A percentile compares a stretch with the other conserved stretches of the same genome.
Evolutionary conservation across 1,140 invertebrate genomes (phyloP).

Genomic region (Aethina tumida): DNA sequence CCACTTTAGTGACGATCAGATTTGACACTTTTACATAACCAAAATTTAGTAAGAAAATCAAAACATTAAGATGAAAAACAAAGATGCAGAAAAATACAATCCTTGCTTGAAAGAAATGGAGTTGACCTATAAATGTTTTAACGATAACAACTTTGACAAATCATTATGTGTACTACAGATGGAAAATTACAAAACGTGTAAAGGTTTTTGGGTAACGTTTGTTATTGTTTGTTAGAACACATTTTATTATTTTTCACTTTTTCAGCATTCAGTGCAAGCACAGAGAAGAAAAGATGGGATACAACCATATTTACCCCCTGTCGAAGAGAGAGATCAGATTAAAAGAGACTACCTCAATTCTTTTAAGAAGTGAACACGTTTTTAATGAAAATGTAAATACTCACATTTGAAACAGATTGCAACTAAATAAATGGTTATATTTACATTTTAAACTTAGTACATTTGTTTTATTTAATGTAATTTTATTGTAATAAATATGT

Average conservation of each 20-base stretch:
- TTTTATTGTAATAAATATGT: too few relatives aligned
- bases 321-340: slow-evolving; percentile 41
- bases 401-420: too few relatives aligned
- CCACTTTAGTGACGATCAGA: too few relatives aligned
- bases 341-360: slow-evolving; percentile 42
- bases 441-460: too few relatives aligned
- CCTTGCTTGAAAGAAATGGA: slow-evolving; percentile 45
- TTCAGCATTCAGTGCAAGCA: slow-evolving; percentile 37
- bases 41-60: too few relatives aligned
- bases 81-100: slow-evolving; percentile 36
- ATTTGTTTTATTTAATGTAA: too few relatives aligned
- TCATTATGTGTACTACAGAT: slow-evolving; percentile 51
- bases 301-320: slow-evolving; percentile 39
- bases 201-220: slow-evolving; percentile 31
- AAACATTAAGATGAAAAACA: slow-evolving; percentile 27
- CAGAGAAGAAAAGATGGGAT: slow-evolving; percentile 39
- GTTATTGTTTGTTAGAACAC: background rate
- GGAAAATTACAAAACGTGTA: slow-evolving; percentile 54
- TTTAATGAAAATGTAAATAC: too few relatives aligned
- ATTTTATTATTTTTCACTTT: slow-evolving; percentile 14
- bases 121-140: slow-evolving; percentile 47
- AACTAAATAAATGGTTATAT: too few relatives aligned
- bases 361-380: too few relatives aligned
- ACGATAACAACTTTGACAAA: slow-evolving; percentile 46
- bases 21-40: too few relatives aligned